phyloP scores from a whole-genome alignment of 2,113 vertebrate genomes.

The Oncorhynchus keta region DNA sequence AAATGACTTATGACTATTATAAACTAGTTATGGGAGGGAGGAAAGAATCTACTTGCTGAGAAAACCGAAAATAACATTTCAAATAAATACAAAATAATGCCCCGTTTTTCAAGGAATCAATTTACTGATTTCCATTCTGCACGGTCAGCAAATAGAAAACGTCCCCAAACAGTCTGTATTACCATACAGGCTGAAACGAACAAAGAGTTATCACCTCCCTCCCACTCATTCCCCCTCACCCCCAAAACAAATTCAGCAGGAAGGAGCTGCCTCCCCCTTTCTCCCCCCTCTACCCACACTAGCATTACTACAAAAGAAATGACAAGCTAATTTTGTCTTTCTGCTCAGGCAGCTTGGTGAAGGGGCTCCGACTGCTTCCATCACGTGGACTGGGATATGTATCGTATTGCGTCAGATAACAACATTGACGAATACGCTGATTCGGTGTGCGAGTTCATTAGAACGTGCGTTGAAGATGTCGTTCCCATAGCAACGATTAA shows the following conservation, averaged over 20 bases:
- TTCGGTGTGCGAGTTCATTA: no score
- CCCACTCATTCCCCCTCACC: not conserved
- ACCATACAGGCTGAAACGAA: not conserved
- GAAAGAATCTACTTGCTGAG: not conserved
- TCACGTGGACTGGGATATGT: no score
- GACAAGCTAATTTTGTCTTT: slow-evolving; percentile 17
- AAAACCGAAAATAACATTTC: not conserved
- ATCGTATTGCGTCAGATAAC: no score
- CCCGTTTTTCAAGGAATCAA: not conserved
- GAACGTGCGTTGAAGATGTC: no score
- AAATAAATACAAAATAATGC: not conserved
- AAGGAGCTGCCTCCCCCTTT: not conserved
- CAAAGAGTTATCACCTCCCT: not conserved
- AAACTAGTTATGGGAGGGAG: not conserved
- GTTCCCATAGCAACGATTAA: no score
- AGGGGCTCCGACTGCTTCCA: slow-evolving; percentile 28
- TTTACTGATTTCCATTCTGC: not conserved
- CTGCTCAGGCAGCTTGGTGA: slow-evolving; percentile 25
- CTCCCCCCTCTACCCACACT: slow-evolving; percentile 7
- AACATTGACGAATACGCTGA: no score
- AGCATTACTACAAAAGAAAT: slow-evolving; percentile 15
- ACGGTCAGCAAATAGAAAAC: not conserved
- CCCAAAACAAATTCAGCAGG: not conserved
- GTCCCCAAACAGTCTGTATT: not conserved
- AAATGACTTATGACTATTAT: not conserved